Evolutionary conservation across 2,113 vertebrate species (phyloP).

Genomic region (Larimichthys polyactis): DNA sequence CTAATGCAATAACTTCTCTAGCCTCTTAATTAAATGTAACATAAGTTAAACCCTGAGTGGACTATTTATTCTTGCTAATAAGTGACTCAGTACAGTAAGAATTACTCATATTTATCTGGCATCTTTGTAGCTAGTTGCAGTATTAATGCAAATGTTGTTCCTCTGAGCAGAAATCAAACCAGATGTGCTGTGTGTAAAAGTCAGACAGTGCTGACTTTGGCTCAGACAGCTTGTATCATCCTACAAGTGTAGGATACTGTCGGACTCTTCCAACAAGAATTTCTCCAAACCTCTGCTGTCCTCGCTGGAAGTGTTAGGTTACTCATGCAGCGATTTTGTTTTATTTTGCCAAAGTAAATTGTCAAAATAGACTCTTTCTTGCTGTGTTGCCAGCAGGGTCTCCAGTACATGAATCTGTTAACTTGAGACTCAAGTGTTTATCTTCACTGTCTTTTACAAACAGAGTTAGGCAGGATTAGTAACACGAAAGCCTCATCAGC

Average conservation of each 20-base stretch:
- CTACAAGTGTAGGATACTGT: no score
- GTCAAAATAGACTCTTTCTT: conserved; percentile 35
- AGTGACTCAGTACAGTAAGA: not conserved
- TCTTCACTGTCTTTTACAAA: conserved; percentile 25
- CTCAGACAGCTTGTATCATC: conserved; percentile 28
- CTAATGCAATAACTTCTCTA: not conserved
- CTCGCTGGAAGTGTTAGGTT: conserved; percentile 32
- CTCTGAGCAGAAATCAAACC: conserved; percentile 24
- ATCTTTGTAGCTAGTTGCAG: not conserved
- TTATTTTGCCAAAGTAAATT: conserved; percentile 38
- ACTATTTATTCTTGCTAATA: conserved; percentile 5
- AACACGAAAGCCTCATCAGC: conserved; percentile 24
- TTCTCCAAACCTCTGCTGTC: conserved; percentile 42
- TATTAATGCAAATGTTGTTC: conserved; percentile 17
- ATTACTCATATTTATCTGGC: conserved; percentile 9
- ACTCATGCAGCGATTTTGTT: conserved; percentile 34
- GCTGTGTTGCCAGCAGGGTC: conserved; percentile 24
- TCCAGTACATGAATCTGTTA: conserved; percentile 36
- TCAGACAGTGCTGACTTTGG: conserved; percentile 30
- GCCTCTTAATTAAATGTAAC: not conserved
- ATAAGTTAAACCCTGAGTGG: not conserved
- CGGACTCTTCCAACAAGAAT: conserved; percentile 38
- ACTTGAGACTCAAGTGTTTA: conserved; percentile 34
- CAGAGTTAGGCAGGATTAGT: conserved; percentile 25
- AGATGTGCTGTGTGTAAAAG: conserved; percentile 26